Base-by-base conservation (phyloP, 1,140 invertebrate genomes). In the Ostrea denselamellosa region DNA sequence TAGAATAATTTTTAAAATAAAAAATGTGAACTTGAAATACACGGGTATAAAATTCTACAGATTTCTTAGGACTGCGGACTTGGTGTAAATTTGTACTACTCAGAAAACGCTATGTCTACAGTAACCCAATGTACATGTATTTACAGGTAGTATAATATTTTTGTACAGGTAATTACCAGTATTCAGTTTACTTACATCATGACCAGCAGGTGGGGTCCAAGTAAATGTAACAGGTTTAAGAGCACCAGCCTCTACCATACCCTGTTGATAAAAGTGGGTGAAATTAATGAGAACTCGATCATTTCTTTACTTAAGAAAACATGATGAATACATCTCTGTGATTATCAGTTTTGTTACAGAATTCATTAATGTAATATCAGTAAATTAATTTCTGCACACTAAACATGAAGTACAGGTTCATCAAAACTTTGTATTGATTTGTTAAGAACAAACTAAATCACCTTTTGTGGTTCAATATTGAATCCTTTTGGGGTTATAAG, bases 191-290 rank as follows among this genome's bases (percentile, higher is more conserved):
- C 92, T 90, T 93, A 95, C 94, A 92, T 95, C 91, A 86, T 93
- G 89, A 12, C 92, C 93, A 44, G 88, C 83, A 22, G 94, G 94
- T 58, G 94, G 94, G 14, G 91, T 92, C 94, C 94, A 95, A 10
- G 94, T 95, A 19, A 95, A 89, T 52, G 90, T 93, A 4, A 95
- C 89, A 62, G 93, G 89, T 89, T 93, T 94, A 77, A 94, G 91
- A 0, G 90, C 90, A 52, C 93, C 94, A 22, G 94, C 94, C 88
- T 95, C 94, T n/a, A 95, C 91, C 91, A 93, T 93, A 44, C 94
- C 94, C 93, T 94, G 90, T 68, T 89, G 90, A 83, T 77, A 9
- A 77, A 14, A 77, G 28, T 28, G 7, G n/a, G 7, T 19, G n/a
- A 62, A 62, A 62, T 17, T 19, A 17, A 62, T 58, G 56, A 58